Evolutionary conservation across 2,113 vertebrate genomes (phyloP).

Genomic region (Neotoma lepida): DNA sequence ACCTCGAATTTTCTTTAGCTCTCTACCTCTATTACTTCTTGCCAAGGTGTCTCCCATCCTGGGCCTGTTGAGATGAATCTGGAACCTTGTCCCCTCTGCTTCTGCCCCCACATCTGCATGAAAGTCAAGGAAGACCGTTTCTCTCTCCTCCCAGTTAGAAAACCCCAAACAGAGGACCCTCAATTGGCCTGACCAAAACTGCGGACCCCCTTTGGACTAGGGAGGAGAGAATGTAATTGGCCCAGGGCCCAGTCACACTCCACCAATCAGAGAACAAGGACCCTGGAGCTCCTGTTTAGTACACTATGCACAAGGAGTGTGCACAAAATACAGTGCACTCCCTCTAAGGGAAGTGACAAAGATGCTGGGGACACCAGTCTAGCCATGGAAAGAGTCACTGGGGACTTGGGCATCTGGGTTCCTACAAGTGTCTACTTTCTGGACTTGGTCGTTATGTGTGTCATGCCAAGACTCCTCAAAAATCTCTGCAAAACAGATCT

Average conservation of each 20-base stretch:
- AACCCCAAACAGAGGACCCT: not conserved
- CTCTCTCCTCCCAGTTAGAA: not conserved
- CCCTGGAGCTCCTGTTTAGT: not conserved
- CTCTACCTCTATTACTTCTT: not conserved
- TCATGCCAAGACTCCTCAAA: not conserved
- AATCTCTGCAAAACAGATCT: not conserved
- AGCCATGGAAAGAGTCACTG: not conserved
- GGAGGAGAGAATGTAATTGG: not conserved
- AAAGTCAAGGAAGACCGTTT: not conserved
- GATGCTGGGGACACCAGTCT: fast-evolving
- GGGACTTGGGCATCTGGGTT: not conserved
- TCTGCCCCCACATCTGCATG: not conserved
- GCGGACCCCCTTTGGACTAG: not conserved
- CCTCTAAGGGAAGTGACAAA: not conserved
- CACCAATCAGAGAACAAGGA: not conserved
- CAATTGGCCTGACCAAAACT: not conserved
- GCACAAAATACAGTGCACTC: not conserved
- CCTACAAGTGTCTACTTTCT: not conserved
- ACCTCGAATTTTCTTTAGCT: not conserved
- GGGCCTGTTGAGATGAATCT: not conserved
- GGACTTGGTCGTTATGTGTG: not conserved
- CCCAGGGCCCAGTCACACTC: not conserved
- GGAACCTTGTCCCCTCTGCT: not conserved
- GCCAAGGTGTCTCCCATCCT: not conserved
- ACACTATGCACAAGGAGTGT: not conserved